phyloP scores from a whole-genome alignment of 2,113 vertebrate genomes.

The Triplophysa dalaica region DNA sequence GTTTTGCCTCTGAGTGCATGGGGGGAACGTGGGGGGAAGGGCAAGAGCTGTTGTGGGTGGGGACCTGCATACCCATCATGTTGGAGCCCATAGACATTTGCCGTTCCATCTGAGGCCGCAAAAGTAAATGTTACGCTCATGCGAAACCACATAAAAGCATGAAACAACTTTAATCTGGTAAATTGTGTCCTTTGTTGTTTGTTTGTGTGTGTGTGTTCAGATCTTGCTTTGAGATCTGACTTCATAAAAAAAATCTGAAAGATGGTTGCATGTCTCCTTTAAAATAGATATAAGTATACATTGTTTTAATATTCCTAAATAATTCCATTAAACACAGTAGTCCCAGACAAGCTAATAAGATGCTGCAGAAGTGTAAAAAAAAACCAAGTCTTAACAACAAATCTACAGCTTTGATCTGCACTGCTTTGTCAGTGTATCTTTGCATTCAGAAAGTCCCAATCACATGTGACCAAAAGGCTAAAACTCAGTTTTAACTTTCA shows the following conservation, averaged over 20 bases:
- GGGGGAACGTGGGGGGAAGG: constrained; percentile 92
- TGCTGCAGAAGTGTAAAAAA: constrained; percentile 24
- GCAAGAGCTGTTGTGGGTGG: constrained; percentile 88
- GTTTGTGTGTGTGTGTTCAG: not conserved
- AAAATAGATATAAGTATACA: too few species aligned
- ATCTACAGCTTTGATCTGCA: too few species aligned
- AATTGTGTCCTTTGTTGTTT: not conserved
- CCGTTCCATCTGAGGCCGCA: constrained; percentile 88
- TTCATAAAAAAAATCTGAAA: too few species aligned
- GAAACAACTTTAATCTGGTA: not conserved
- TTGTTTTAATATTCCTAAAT: too few species aligned
- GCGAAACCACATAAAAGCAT: not conserved
- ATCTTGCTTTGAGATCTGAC: too few species aligned
- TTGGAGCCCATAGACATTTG: constrained; percentile 98
- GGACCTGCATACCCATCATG: constrained; percentile 97
- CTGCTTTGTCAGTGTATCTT: not conserved
- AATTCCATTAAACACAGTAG: not conserved
- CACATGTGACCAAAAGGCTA: not conserved
- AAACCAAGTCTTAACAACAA: constrained; percentile 30
- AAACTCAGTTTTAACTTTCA: not conserved
- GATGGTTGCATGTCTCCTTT: too few species aligned
- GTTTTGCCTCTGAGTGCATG: constrained; percentile 99
- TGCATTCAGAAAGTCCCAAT: not conserved
- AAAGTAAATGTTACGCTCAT: constrained; percentile 47
- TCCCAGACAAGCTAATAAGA: constrained; percentile 35